Evolutionary conservation across 2,888 invertebrate genomes (phyloP), one percentile per base, ranked within the genome.

Genomic region (Diaprepes abbreviatus): DNA sequence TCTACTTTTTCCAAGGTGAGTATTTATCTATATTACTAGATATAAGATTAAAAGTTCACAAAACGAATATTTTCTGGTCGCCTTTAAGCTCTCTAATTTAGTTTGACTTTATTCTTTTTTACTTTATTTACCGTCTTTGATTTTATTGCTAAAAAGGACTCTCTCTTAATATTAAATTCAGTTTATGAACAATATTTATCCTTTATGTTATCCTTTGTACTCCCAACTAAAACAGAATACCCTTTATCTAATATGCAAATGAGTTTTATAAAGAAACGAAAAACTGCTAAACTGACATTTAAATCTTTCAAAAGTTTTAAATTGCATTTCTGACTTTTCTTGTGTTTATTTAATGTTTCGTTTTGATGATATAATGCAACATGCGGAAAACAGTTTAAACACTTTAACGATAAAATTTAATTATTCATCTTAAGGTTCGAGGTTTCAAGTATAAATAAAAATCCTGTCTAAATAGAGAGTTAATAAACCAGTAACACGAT

Each of bases 231-330:
- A 66, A 66, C 16, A 19, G 50, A 68, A 68, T 40, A 48, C 21
- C 57, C 55, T 40, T 60, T 66, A 66, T 70, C 66, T 70, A 66
- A 66, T 70, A 70, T 66, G 70, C 66, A 69, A 70, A 70, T 60
- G 48, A 59, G 60, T 66, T 65, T 58, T 35, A 48, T 28, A 65
- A 70, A 70, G 69, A 59, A 63, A 50, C 50, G 57, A 65, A 70
- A 70, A 70, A 43, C 70, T 66, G 54, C 65, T 66, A 66, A 68
- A 66, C 70, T 54, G 70, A 45, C 60, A 65, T 38, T 70, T 66
- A 70, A 70, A 70, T 66, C 48, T 66, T 70, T 66, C 21, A 70
- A 62, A 70, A 54, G 62, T 71, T 66, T 66, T 63, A 66, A 71
- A 67, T 71, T 62, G 57, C 55, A 66, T 57, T 70, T 65, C 59